phyloP scores from a whole-genome alignment of 1,140 invertebrate genomes.

The Drosophila funebris region DNA sequence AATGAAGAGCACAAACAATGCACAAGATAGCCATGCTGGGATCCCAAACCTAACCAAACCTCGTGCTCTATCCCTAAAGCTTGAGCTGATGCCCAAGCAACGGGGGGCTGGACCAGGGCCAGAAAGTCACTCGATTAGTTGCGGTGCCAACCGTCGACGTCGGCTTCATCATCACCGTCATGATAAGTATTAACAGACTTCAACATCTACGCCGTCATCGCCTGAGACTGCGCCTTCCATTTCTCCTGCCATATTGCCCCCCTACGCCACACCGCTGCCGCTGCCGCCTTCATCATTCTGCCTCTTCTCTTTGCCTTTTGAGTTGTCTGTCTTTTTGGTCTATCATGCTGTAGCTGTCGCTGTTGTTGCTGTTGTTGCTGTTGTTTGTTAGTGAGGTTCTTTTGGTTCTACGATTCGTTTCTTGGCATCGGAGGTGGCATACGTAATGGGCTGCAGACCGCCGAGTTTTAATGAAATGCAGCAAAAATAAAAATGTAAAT shows the following conservation, averaged over 20 bases:
- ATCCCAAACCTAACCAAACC: conserved; percentile 1
- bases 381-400: conserved; percentile 6
- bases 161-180: conserved; percentile 63
- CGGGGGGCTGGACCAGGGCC: conserved; percentile 54
- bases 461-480: conserved; percentile 55
- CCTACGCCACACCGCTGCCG: conserved; percentile 39
- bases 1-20: conserved; percentile 73
- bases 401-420: conserved; percentile 49
- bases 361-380: no score
- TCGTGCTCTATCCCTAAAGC: background rate
- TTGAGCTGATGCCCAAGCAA: conserved; percentile 19
- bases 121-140: conserved; percentile 71
- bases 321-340: conserved; percentile 35
- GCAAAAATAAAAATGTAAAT: conserved; percentile 71
- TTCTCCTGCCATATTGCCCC: conserved; percentile 12
- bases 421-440: conserved; percentile 53
- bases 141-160: conserved; percentile 69
- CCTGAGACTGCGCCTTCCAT: conserved; percentile 42
- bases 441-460: conserved; percentile 42
- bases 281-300: background rate
- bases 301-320: conserved; percentile 7
- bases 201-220: conserved; percentile 71
- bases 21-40: conserved; percentile 28
- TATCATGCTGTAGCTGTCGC: conserved; percentile 59
- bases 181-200: conserved; percentile 74